Percentiles rank a stretch among this genome's conserved stretches.
Evolutionary conservation across 2,113 vertebrate genomes (phyloP).

Genomic region (Polypterus bichir): DNA sequence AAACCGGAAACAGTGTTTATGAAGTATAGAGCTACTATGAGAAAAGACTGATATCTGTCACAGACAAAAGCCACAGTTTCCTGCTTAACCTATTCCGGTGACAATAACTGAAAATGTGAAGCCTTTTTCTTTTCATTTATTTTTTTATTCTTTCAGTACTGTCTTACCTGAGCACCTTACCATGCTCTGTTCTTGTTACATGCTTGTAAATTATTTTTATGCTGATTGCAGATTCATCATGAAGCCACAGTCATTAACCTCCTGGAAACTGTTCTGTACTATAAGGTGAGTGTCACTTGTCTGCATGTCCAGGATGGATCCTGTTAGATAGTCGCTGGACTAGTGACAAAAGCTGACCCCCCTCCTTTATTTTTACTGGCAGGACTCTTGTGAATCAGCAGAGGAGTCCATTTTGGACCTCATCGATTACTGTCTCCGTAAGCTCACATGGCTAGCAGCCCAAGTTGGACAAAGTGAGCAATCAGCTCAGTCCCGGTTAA

Average conservation of each 20-base stretch:
- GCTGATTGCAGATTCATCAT: constrained; percentile 73
- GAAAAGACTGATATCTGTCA: too few relatives aligned
- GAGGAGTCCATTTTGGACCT: constrained; percentile 73
- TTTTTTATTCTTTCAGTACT: too few relatives aligned
- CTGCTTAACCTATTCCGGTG: too few relatives aligned
- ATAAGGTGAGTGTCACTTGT: constrained; percentile 56
- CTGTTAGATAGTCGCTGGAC: not conserved
- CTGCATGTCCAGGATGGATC: not conserved
- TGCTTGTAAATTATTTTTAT: too few relatives aligned
- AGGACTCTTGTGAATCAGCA: constrained; percentile 83
- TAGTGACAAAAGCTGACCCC: not conserved
- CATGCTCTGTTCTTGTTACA: too few relatives aligned
- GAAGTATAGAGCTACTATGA: too few relatives aligned
- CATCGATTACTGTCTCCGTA: constrained; percentile 87
- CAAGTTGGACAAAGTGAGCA: constrained; percentile 18
- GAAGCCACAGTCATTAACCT: constrained; percentile 89
- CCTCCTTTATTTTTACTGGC: constrained; percentile 5
- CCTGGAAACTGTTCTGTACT: constrained; percentile 79
- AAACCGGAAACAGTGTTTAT: too few relatives aligned
- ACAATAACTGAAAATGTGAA: too few relatives aligned
- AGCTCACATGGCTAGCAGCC: constrained; percentile 65
- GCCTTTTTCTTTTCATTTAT: too few relatives aligned
- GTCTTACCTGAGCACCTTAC: too few relatives aligned
- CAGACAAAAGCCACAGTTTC: too few relatives aligned
- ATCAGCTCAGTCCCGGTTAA: constrained; percentile 8